A percentile compares a stretch with the other conserved stretches of the same genome.
phyloP scores from a whole-genome alignment of 2,888 invertebrate genomes.

The Dicyrtomina minuta region DNA sequence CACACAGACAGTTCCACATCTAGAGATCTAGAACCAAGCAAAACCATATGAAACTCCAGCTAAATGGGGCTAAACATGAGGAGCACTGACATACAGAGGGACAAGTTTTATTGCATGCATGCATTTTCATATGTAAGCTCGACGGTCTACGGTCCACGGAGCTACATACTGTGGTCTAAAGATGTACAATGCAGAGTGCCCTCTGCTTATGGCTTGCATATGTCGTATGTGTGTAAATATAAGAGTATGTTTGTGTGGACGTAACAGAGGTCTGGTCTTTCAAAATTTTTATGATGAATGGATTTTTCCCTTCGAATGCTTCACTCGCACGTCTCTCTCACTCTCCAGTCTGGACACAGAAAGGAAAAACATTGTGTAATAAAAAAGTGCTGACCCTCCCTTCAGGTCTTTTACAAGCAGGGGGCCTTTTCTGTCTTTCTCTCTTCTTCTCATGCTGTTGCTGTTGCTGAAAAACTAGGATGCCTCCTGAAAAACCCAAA shows the following conservation, averaged over 20 bases:
- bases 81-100: not conserved
- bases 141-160: too few relatives aligned
- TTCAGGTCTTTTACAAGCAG: constrained; percentile 33
- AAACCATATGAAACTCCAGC: not conserved
- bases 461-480: constrained; percentile 5
- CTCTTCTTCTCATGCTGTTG: not conserved
- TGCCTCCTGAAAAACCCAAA: constrained; percentile 20
- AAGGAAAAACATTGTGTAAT: constrained; percentile 36
- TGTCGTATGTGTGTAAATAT: constrained; percentile 10
- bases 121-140: not conserved
- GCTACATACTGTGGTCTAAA: too few relatives aligned
- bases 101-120: constrained; percentile 8
- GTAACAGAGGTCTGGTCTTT: constrained; percentile 31
- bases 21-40: too few relatives aligned
- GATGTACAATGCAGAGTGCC: not conserved
- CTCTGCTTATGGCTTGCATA: too few relatives aligned
- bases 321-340: constrained; percentile 18
- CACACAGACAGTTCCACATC: not conserved
- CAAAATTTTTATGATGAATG: constrained; percentile 45
- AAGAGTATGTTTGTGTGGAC: constrained; percentile 1
- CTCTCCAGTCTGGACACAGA: constrained; percentile 28
- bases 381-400: constrained; percentile 39
- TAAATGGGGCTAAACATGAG: not conserved
- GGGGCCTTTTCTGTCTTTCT: constrained; percentile 33
- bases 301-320: constrained; percentile 34